These are phyloP conservation scores for Bombylius discolor DNA, from an alignment of 2,888 invertebrate genomes.

Conservation along the genomic window DNA sequence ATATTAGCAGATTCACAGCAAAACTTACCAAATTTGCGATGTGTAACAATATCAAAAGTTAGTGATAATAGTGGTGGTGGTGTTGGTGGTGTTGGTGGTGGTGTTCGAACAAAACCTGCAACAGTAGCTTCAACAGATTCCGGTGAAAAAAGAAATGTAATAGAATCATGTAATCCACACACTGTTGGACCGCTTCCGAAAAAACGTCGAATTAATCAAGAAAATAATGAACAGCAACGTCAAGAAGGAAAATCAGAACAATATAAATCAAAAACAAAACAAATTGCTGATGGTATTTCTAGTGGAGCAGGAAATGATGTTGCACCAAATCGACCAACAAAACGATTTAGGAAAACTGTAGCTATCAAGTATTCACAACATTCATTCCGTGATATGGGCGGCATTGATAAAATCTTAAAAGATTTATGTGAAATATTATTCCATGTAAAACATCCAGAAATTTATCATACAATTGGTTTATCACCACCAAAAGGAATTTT, in stretches of 20 bases:
- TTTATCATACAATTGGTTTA: constrained; percentile 73
- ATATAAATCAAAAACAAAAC: neutral
- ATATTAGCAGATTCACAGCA: no score
- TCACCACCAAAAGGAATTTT: constrained; percentile 82
- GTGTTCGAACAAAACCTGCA: neutral
- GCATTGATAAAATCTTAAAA: constrained; percentile 58
- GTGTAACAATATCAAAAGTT: neutral
- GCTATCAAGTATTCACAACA: constrained; percentile 5
- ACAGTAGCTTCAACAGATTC: neutral
- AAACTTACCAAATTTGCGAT: no score
- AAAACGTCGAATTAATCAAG: neutral
- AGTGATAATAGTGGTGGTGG: neutral
- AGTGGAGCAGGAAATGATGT: neutral
- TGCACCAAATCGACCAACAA: neutral
- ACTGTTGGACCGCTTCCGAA: neutral
- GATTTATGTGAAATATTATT: constrained; percentile 62
- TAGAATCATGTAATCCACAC: neutral
- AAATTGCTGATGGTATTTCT: neutral
- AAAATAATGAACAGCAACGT: constrained; percentile 18
- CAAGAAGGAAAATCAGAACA: constrained; percentile 14
- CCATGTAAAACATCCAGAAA: constrained; percentile 80
- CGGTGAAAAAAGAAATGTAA: neutral
- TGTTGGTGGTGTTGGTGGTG: neutral
- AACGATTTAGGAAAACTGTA: constrained; percentile 8
- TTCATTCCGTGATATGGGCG: constrained; percentile 53